These are phyloP conservation scores for Apus apus DNA, from an alignment of 2,113 vertebrate genomes.

Conservation along the genomic window DNA sequence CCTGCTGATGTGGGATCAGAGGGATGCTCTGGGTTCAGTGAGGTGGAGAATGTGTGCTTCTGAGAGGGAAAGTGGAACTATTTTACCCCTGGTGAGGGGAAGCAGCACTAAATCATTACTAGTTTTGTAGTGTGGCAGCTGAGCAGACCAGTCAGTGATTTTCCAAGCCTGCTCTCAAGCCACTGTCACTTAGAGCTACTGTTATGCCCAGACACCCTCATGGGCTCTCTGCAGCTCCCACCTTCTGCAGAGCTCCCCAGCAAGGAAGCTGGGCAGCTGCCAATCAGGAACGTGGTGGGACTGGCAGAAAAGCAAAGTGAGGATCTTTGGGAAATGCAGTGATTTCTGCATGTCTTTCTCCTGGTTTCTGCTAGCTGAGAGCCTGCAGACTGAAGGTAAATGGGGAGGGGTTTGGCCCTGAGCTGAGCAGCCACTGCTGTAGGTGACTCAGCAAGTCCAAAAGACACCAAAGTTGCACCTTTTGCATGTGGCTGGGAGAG, in stretches of 20 bases:
- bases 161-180: neutral
- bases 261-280: neutral
- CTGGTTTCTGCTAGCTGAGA: neutral
- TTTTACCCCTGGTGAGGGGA: neutral
- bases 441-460: neutral
- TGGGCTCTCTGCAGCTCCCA: neutral
- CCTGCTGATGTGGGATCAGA: neutral
- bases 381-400: neutral
- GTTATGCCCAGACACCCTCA: fast-evolving
- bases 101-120: neutral
- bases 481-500: neutral
- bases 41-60: neutral
- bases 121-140: neutral
- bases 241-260: neutral
- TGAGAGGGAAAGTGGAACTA: neutral
- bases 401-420: fast-evolving
- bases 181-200: neutral
- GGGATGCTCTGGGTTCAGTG: neutral
- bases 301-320: fast-evolving
- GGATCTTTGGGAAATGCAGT: neutral
- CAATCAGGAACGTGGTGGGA: fast-evolving
- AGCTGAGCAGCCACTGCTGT: neutral
- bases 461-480: neutral
- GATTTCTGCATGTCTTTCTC: neutral
- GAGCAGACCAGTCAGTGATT: neutral